These are phyloP conservation scores for honey bee (Apis mellifera) DNA, from an alignment of 1,140 invertebrate species.

Conservation along the genomic window Amel_HAv3.1 CM009941.2:8821001-8821500, in stretches of 20 bases:
- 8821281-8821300: background rate
- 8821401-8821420: no score
- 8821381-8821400: no score
- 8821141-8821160: constrained; percentile 51
- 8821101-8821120: constrained; percentile 21
- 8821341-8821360: no score
- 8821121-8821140: constrained; percentile 11
- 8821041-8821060: background rate
- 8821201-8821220: constrained; percentile 63
- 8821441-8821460: no score
- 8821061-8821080: constrained; percentile 22
- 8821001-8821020: background rate
- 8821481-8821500: no score
- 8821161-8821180: constrained; percentile 38
- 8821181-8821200: constrained; percentile 47
- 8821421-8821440: no score
- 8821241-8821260: constrained; percentile 44
- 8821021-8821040: background rate
- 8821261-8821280: constrained; percentile 51
- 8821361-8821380: no score
- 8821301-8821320: background rate
- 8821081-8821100: constrained; percentile 4
- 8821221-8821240: constrained; percentile 27
- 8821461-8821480: no score
- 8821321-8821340: background rate